phyloP scores from a whole-genome alignment of 2,797 vertebrate species.

The Antrozous pallidus region DNA sequence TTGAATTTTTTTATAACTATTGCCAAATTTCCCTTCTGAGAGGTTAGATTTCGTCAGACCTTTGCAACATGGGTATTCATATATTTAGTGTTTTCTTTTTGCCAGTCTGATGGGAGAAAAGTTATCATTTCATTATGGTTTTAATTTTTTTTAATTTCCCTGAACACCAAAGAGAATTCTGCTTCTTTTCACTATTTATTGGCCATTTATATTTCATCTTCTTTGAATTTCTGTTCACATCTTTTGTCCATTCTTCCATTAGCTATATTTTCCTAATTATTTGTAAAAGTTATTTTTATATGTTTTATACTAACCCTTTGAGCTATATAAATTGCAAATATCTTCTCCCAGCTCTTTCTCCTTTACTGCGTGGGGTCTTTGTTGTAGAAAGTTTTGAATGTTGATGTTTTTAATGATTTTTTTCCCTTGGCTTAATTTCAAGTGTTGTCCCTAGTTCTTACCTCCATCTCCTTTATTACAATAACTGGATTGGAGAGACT shows the following conservation, averaged over 20 bases:
- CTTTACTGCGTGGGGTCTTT: background rate
- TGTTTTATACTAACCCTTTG: background rate
- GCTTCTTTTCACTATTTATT: background rate
- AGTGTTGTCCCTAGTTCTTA: background rate
- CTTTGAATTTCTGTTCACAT: background rate
- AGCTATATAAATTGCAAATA: background rate
- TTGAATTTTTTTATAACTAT: background rate
- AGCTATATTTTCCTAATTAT: slow-evolving; percentile 2
- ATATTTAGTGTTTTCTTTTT: background rate
- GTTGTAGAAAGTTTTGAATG: slow-evolving; percentile 13
- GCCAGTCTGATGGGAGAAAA: background rate
- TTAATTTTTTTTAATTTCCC: slow-evolving; percentile 17
- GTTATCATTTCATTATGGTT: background rate
- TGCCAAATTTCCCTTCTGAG: background rate
- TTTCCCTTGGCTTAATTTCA: background rate
- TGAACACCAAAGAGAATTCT: background rate
- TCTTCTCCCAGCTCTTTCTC: background rate
- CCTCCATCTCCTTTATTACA: background rate
- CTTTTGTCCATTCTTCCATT: background rate
- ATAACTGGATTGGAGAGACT: background rate
- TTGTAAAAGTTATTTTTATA: background rate
- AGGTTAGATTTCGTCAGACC: background rate
- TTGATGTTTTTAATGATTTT: background rate
- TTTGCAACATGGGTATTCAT: background rate
- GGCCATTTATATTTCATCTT: slow-evolving; percentile 13